Conservation (phyloP, 2,888 invertebrate species). For the Steinernema scapterisci region DNA sequence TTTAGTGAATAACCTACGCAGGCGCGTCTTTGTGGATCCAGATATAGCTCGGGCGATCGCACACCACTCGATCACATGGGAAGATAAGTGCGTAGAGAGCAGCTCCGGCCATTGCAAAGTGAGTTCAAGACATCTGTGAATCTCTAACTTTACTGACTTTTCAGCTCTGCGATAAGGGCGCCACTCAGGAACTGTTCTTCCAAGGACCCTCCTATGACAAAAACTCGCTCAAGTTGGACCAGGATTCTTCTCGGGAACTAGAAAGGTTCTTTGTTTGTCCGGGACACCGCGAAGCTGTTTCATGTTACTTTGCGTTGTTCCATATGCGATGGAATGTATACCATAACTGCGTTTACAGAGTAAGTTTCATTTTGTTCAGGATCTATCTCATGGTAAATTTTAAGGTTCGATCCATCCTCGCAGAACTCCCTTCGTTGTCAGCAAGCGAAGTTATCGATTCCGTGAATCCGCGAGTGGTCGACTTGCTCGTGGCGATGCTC, state of each 20-base stretch:
- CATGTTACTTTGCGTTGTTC: not conserved
- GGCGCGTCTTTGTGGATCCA: not conserved
- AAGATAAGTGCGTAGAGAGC: not conserved
- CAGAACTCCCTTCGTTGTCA: not conserved
- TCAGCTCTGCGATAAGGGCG: not conserved
- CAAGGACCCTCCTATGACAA: not conserved
- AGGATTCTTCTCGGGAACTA: not conserved
- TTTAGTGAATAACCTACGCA: not conserved
- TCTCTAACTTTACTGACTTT: not conserved
- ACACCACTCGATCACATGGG: not conserved
- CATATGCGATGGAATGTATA: slow-evolving; percentile 20
- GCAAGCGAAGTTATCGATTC: not conserved
- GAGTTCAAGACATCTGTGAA: too few species aligned
- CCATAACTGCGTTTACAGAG: slow-evolving; percentile 1
- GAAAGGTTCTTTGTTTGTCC: not conserved
- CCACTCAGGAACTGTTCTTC: not conserved
- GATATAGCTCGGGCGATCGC: not conserved
- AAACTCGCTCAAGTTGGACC: not conserved
- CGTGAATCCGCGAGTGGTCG: not conserved
- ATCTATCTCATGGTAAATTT: too few species aligned
- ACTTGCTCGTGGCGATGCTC: too few species aligned
- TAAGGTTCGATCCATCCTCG: not conserved
- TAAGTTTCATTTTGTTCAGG: not conserved
- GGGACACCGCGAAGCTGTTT: not conserved
- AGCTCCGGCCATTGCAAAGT: too few species aligned